Conservation (phyloP, 2,797 vertebrate genomes). For the Rhinogobio ventralis region DNA sequence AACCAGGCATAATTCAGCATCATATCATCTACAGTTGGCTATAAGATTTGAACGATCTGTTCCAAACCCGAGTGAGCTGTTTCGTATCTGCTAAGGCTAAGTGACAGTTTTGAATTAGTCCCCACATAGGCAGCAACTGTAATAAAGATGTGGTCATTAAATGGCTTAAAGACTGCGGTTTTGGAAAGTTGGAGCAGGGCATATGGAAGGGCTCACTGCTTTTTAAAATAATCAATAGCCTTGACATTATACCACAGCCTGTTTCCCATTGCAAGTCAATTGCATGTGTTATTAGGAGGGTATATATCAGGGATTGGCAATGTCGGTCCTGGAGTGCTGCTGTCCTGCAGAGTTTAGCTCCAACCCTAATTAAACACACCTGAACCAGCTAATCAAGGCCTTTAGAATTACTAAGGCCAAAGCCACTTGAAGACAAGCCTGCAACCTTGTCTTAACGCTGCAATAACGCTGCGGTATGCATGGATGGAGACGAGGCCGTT, state of each 20-base stretch:
- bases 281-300: background rate
- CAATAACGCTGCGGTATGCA: fast-evolving
- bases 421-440: background rate
- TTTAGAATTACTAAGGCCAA: background rate
- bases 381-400: background rate
- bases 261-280: background rate
- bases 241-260: background rate
- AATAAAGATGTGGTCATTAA: background rate
- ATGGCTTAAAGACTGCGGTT: background rate
- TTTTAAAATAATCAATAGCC: background rate
- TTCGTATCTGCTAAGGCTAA: background rate
- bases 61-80: slow-evolving; percentile 28
- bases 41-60: slow-evolving; percentile 3
- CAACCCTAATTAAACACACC: background rate
- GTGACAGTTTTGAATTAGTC: background rate
- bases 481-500: no score
- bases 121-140: background rate
- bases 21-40: background rate
- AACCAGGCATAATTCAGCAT: slow-evolving; percentile 15
- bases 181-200: background rate
- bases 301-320: background rate
- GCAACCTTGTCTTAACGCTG: no score
- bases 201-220: background rate
- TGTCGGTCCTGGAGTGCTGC: background rate
- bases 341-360: background rate